Base-by-base conservation (phyloP, 2,888 invertebrate species). In the Brenthis hecate region DNA sequence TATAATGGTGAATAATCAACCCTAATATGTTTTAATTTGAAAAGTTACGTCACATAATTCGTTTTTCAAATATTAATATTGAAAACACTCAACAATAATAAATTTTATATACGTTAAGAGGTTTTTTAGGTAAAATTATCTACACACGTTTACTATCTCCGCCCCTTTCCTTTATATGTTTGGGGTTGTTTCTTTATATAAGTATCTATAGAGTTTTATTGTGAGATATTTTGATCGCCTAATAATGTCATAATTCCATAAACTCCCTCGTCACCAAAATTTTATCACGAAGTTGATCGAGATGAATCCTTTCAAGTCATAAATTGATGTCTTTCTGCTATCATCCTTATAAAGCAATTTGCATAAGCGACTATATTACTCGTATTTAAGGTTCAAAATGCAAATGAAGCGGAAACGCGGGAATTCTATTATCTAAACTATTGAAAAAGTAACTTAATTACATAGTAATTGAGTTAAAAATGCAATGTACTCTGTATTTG, bases 311-410 rank as follows among this genome's bases (percentile, higher is more conserved):
- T 66, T 70, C 50, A 61, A 66, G 51, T 64, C 70, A 70, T 66
- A 68, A 72, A 72, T 70, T 70, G 72, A 69, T 68, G 66, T 70
- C 63, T 51, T 58, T 61, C 57, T 68, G 50, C 58, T 58, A 56
- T 47, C n/a, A 58, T 16, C 23, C 54, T 63, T 51, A 60, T 13
- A 32, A 66, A 62, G 54, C 62, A 56, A 61, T 57, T 47, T 32
- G 62, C 57, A 68, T 68, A 68, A 64, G 36, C 53, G 56, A 68
- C 70, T 70, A 60, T 72, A 68, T 55, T 62, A 32, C 58, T 60
- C 23, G 50, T 66, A 19, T 65, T 61, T 69, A 72, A 69, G 71
- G 70, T 69, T 66, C 66, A 68, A 69, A 72, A 72, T 72, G 66
- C 64, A 69, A 72, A 72, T 70, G 60, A 43, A 54, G 56, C 66